Evolutionary conservation across 2,113 vertebrate species (phyloP).

Genomic region (Phrynosoma platyrhinos): DNA sequence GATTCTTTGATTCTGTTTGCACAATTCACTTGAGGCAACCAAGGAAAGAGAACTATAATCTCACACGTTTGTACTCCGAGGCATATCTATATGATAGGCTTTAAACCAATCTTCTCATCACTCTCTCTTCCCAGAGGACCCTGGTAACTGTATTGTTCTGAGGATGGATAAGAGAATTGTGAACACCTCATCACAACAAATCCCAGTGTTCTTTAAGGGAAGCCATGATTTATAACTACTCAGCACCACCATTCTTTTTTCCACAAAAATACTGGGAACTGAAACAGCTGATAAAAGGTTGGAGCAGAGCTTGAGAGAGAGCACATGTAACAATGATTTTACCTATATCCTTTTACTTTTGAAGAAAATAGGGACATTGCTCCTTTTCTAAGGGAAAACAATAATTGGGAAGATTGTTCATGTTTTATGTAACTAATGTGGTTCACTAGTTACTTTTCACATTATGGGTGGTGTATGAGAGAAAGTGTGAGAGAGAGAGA

Average conservation of each 20-base stretch:
- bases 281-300: background rate
- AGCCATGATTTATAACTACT: background rate
- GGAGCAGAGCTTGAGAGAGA: background rate
- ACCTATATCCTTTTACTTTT: background rate
- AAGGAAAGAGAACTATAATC: constrained; percentile 1
- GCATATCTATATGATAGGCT: background rate
- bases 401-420: background rate
- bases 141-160: background rate
- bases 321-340: background rate
- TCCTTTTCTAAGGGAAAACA: background rate
- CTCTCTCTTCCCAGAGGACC: background rate
- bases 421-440: too few species aligned
- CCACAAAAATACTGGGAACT: background rate
- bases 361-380: background rate
- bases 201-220: background rate
- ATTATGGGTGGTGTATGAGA: too few species aligned
- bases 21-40: background rate
- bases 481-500: too few species aligned
- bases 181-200: background rate
- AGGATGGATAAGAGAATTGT: background rate
- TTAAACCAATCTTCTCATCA: background rate
- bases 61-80: background rate
- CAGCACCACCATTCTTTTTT: background rate
- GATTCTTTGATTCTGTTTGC: background rate
- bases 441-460: too few species aligned